These are phyloP conservation scores for Oenanthe melanoleuca DNA, from an alignment of 2,113 vertebrate genomes.

Conservation along the genomic window DNA sequence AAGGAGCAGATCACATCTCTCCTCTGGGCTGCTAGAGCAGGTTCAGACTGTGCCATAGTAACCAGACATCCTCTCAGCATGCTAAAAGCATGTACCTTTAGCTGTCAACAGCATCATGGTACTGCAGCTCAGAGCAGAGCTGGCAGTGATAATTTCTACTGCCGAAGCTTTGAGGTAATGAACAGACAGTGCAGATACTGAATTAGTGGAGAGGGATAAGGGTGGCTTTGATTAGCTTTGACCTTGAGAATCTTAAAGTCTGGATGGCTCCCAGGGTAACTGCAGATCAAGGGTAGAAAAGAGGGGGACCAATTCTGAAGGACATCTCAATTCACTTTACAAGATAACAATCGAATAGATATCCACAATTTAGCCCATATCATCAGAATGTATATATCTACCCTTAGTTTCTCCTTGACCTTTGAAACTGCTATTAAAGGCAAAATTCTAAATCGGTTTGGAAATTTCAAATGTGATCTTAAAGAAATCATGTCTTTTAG, in stretches of 20 bases:
- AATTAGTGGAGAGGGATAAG: background rate
- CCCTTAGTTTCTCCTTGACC: background rate
- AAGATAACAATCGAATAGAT: background rate
- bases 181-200: background rate
- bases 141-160: background rate
- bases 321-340: background rate
- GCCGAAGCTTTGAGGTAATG: background rate
- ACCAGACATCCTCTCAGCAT: background rate
- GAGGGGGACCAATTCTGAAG: background rate
- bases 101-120: background rate
- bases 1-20: background rate
- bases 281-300: background rate
- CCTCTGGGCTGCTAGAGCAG: rapidly evolving
- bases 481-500: background rate
- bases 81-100: background rate
- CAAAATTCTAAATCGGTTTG: background rate
- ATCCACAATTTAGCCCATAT: background rate
- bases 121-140: background rate
- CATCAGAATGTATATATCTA: background rate
- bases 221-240: background rate
- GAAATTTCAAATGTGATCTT: background rate
- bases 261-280: background rate
- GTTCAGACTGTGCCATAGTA: background rate
- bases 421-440: background rate
- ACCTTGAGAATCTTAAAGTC: background rate